Evolutionary conservation across 2,888 invertebrate genomes (phyloP), one percentile per base, ranked within the genome.

Genomic region (Platycheirus rosarum): DNA sequence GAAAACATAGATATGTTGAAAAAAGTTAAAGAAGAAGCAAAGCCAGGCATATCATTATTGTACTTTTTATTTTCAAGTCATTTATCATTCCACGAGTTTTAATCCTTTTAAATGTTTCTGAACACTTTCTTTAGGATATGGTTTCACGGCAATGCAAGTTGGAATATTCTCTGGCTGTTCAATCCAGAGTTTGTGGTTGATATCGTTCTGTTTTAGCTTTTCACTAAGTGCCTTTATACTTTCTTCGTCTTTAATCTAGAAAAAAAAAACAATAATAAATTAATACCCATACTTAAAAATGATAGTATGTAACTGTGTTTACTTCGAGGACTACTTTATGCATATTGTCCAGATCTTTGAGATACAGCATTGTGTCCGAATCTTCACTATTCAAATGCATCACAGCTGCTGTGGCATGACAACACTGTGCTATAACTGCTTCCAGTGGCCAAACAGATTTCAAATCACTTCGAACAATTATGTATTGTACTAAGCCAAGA

Each of bases 131-230:
- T 97, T 98, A 0, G 94, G 93, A 89, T 97, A 98, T 2, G 99
- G 98, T 90, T 98, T 98, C 1, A 96, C 91, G 8, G 97, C 98
- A 85, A 99, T 91, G 90, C 98, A 98, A 0, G 99, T 98, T 16
- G 98, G 95, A 88, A 97, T 95, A 89, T 98, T 96, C 91, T 99
- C 99, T 11, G 98, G 98, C 88, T 98, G 97, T 91, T 99, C 98
- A 73, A 97, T 95, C 98, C 98, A 99, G 53, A 98, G 88, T 90
- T 98, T 98, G 90, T 98, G 96, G 85, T 93, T 93, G 80, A 99
- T 93, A 18, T 93, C 92, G 86, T 94, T 93, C 86, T 94, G 93
- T 79, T 92, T 92, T 78, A 99, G 91, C 87, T 93, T 94, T 66
- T 93, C 92, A 75, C 94, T 93, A 23, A 98, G 89, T 85, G 93